These are phyloP conservation scores for Pseudocheirus occidentalis DNA, from an alignment of 2,797 vertebrate species.

Conservation along the genomic window DNA sequence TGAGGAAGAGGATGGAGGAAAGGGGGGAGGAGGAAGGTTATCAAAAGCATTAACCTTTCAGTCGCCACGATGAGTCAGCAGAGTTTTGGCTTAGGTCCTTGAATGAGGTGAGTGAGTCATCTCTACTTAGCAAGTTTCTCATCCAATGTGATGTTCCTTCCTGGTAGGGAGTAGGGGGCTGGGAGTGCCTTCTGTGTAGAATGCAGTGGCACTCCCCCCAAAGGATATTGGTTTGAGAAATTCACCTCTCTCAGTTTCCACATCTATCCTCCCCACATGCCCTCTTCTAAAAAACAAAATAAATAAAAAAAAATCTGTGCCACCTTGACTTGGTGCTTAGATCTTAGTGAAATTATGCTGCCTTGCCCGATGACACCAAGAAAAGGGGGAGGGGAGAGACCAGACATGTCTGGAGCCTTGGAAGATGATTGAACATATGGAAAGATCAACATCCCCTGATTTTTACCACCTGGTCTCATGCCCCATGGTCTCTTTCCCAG, in stretches of 20 bases:
- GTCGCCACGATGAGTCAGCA: slow-evolving; percentile 82
- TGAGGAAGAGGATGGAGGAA: neutral
- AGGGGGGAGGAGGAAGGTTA: slow-evolving; percentile 42
- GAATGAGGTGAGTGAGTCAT: slow-evolving; percentile 78
- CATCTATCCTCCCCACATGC: neutral
- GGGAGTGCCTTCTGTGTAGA: neutral
- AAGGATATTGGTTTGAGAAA: slow-evolving; percentile 14
- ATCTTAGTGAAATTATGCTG: neutral
- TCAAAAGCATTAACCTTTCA: slow-evolving; percentile 41
- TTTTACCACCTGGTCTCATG: neutral
- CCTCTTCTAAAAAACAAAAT: neutral
- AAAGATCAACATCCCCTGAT: neutral
- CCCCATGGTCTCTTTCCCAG: neutral
- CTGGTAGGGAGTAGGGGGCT: slow-evolving; percentile 45
- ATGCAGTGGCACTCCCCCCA: neutral
- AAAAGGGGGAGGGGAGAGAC: neutral
- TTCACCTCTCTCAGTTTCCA: neutral
- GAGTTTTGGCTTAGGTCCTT: slow-evolving; percentile 78
- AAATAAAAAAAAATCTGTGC: neutral
- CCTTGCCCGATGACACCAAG: neutral
- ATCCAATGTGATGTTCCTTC: slow-evolving; percentile 45
- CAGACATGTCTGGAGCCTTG: neutral
- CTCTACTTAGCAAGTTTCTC: slow-evolving; percentile 48
- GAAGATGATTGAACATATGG: neutral
- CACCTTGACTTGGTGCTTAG: neutral